A percentile compares a stretch with the other conserved stretches of the same genome.
Evolutionary conservation across 2,113 vertebrate species (phyloP).

Genomic region (Actinemys pallida): DNA sequence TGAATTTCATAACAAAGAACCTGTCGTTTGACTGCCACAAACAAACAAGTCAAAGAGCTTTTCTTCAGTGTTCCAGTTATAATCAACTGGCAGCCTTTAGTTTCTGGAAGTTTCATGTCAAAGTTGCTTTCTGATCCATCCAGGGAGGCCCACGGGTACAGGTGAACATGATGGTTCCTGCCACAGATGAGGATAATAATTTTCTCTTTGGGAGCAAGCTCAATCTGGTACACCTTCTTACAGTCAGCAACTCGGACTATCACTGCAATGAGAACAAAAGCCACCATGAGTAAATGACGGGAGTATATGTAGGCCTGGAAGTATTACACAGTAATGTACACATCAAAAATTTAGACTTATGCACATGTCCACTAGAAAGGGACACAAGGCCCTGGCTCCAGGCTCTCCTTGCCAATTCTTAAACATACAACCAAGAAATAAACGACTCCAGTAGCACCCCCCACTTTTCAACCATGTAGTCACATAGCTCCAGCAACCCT

Average conservation of each 20-base stretch:
- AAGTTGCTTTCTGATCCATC: slow-evolving; percentile 89
- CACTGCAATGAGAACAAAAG: slow-evolving; percentile 78
- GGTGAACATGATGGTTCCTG: slow-evolving; percentile 92
- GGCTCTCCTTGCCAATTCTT: neutral
- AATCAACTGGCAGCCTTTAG: slow-evolving; percentile 94
- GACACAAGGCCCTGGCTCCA: neutral
- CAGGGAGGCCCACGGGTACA: slow-evolving; percentile 90
- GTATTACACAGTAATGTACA: neutral
- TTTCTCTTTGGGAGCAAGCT: slow-evolving; percentile 90
- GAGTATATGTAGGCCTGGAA: neutral
- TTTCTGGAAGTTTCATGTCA: slow-evolving; percentile 92
- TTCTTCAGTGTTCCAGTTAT: slow-evolving; percentile 83
- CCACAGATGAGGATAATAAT: slow-evolving; percentile 90
- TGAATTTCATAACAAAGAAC: slow-evolving; percentile 93
- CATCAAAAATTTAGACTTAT: slow-evolving; percentile 6
- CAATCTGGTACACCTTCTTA: slow-evolving; percentile 96
- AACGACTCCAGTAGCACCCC: neutral
- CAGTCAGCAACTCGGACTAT: slow-evolving; percentile 95
- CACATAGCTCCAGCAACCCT: neutral
- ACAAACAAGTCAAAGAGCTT: slow-evolving; percentile 85
- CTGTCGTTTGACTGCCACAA: slow-evolving; percentile 93
- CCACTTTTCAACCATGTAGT: neutral
- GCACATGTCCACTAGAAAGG: neutral
- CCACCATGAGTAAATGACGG: neutral
- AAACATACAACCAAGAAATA: neutral